Evolutionary conservation across 2,797 vertebrate genomes (phyloP).

Genomic region (Oreochromis grahami): DNA sequence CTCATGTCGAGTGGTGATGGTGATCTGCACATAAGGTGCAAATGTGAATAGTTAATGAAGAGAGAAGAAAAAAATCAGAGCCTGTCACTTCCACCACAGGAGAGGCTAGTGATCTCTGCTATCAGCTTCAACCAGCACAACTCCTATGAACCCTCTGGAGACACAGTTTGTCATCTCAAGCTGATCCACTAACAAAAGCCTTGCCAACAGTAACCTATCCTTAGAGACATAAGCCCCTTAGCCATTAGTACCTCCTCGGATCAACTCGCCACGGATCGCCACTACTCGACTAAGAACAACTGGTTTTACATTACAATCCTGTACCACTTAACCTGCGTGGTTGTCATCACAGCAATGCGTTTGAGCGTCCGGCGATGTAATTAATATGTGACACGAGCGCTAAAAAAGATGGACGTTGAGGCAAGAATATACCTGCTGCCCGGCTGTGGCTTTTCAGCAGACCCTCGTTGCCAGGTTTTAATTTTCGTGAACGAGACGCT

Average conservation of each 20-base stretch:
- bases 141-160: conserved; percentile 33
- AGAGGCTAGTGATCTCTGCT: conserved; percentile 61
- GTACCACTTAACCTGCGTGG: background rate
- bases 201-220: conserved; percentile 30
- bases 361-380: accelerated
- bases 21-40: conserved; percentile 72
- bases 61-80: conserved; percentile 46
- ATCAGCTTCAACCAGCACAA: conserved; percentile 67
- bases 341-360: accelerated
- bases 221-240: conserved; percentile 8
- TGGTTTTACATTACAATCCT: background rate
- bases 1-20: conserved; percentile 64
- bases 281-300: background rate
- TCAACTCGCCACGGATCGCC: background rate
- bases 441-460: background rate
- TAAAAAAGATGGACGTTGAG: background rate
- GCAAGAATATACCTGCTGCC: background rate
- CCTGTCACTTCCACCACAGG: conserved; percentile 55
- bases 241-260: background rate
- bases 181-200: conserved; percentile 52
- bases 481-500: background rate
- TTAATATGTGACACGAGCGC: background rate
- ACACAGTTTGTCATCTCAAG: conserved; percentile 58
- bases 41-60: conserved; percentile 76
- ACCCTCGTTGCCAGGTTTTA: background rate